Percentiles rank a stretch among this genome's conserved stretches.
Conservation (phyloP, 2,888 invertebrate species). For the Allygus modestus region DNA sequence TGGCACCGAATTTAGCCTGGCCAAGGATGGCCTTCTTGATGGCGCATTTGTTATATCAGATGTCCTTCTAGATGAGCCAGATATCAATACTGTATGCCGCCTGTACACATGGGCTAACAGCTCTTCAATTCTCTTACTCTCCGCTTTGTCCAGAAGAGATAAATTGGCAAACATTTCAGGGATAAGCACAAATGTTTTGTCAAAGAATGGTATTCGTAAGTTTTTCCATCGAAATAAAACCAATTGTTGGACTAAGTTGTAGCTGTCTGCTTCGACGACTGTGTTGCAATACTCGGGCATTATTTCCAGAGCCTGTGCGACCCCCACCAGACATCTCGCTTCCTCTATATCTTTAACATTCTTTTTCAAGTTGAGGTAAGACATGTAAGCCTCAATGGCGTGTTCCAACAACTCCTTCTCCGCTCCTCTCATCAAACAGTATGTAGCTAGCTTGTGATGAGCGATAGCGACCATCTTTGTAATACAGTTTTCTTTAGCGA, state of each 20-base stretch:
- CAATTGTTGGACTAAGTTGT: neutral
- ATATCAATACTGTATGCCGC: neutral
- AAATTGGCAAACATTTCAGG: neutral
- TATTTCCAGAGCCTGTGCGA: neutral
- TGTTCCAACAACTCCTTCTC: neutral
- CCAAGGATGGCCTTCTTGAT: neutral
- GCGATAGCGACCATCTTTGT: neutral
- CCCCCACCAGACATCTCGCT: slow-evolving; percentile 2
- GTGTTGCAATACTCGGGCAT: neutral
- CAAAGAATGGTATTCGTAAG: slow-evolving; percentile 20
- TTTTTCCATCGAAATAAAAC: neutral
- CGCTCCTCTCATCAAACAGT: neutral
- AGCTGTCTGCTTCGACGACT: neutral
- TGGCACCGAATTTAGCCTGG: too few species aligned
- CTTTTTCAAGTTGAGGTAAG: neutral
- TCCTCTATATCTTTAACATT: neutral
- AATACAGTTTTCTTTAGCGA: neutral
- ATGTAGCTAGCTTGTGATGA: slow-evolving; percentile 16
- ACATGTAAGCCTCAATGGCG: slow-evolving; percentile 11
- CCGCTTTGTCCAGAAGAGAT: neutral
- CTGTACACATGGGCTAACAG: neutral
- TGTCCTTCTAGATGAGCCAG: neutral
- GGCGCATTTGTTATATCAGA: neutral
- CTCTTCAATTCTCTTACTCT: neutral
- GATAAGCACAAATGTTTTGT: neutral